Evolutionary conservation across 2,888 invertebrate genomes (phyloP).

Genomic region (Amphipyra tragopoginis): DNA sequence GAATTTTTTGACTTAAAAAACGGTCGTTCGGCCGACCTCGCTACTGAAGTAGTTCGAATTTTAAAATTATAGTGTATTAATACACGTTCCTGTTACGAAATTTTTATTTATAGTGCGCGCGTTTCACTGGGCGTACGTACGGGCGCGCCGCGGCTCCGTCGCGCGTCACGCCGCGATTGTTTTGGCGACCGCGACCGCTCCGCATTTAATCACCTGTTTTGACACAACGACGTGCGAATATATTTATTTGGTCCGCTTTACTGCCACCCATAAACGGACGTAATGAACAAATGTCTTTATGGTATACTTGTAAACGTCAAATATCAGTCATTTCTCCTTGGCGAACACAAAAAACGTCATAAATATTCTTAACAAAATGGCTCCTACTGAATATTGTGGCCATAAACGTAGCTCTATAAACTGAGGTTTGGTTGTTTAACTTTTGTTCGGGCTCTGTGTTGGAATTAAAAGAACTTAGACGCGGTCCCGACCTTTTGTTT

Average conservation of each 20-base stretch:
- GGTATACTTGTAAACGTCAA: slow-evolving; percentile 86
- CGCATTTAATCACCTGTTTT: slow-evolving; percentile 72
- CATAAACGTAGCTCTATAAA: slow-evolving; percentile 86
- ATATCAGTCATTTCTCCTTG: slow-evolving; percentile 83
- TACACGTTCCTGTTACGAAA: slow-evolving; percentile 79
- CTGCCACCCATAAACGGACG: slow-evolving; percentile 78
- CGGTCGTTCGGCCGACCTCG: slow-evolving; percentile 69
- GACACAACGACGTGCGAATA: slow-evolving; percentile 80
- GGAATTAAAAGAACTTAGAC: slow-evolving; percentile 83
- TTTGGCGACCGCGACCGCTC: slow-evolving; percentile 58
- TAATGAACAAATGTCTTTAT: slow-evolving; percentile 87
- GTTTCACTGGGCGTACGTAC: slow-evolving; percentile 65
- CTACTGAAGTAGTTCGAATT: slow-evolving; percentile 88
- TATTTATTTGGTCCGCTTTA: slow-evolving; percentile 77
- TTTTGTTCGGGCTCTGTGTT: slow-evolving; percentile 80
- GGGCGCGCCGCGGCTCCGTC: slow-evolving; percentile 47
- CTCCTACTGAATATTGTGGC: slow-evolving; percentile 88
- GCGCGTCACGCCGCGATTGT: slow-evolving; percentile 62
- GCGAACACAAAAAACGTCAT: slow-evolving; percentile 83
- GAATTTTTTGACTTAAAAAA: slow-evolving; percentile 72
- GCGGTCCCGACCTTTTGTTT: slow-evolving; percentile 81
- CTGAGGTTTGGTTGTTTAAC: slow-evolving; percentile 85
- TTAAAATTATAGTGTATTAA: slow-evolving; percentile 88
- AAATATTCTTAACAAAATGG: slow-evolving; percentile 88
- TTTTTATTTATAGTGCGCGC: slow-evolving; percentile 82